phyloP scores from a whole-genome alignment of 1,140 invertebrate genomes.

The Saccostrea cuccullata region DNA sequence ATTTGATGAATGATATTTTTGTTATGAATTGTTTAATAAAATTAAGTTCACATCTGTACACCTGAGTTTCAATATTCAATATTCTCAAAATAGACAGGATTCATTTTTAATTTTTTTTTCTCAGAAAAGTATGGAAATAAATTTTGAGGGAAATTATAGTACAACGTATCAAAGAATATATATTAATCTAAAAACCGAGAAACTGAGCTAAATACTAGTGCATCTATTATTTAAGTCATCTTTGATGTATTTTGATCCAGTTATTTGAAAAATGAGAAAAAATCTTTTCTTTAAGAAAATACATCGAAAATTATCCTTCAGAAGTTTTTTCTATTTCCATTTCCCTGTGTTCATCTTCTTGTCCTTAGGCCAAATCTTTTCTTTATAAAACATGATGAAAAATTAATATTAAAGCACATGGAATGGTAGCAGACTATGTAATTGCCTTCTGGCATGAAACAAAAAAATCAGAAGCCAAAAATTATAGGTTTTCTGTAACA shows the following conservation, averaged over 20 bases:
- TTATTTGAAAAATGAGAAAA: neutral
- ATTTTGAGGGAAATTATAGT: neutral
- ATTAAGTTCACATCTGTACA: too few species aligned
- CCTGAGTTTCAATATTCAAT: too few species aligned
- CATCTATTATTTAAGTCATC: neutral
- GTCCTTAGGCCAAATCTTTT: neutral
- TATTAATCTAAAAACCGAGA: neutral
- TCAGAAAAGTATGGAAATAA: too few species aligned
- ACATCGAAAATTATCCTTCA: neutral
- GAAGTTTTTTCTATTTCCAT: neutral
- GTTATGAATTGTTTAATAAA: too few species aligned
- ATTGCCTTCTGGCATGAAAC: conserved; percentile 18
- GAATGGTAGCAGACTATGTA: conserved; percentile 1
- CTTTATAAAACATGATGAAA: conserved; percentile 11
- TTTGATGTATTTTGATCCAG: neutral
- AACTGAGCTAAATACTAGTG: neutral
- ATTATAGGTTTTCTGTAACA: neutral
- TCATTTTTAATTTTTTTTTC: too few species aligned
- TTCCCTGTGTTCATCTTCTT: neutral
- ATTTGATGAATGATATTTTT: too few species aligned
- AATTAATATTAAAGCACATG: neutral
- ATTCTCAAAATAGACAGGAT: too few species aligned
- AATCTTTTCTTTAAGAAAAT: too few species aligned
- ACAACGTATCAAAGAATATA: neutral
- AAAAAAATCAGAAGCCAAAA: conserved; percentile 5